Evolutionary conservation across 64 coral and sea anemone species (phyloP).

Genomic region (Stylophora pistillata): DNA sequence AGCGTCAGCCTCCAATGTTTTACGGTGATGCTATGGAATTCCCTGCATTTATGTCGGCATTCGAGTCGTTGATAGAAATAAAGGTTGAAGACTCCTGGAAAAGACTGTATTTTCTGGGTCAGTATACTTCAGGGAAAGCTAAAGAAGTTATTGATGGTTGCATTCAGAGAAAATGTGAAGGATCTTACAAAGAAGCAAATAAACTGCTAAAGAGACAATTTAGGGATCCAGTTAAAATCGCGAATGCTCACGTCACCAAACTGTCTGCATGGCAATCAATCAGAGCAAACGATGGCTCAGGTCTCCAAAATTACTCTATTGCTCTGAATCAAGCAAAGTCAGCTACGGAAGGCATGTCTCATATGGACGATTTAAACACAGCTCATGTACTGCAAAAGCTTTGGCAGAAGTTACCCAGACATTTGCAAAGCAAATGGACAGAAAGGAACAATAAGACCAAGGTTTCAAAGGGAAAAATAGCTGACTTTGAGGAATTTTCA

Average conservation of each 20-base stretch:
- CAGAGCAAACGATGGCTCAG: too few species aligned
- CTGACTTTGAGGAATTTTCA: slow-evolving; percentile 66
- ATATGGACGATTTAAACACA: too few species aligned
- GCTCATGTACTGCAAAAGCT: too few species aligned
- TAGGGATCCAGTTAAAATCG: slow-evolving; percentile 55
- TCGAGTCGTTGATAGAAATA: slow-evolving; percentile 60
- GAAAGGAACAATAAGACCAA: too few species aligned
- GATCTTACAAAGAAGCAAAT: slow-evolving; percentile 56
- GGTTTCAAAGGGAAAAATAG: slow-evolving; percentile 28
- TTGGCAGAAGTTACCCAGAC: too few species aligned
- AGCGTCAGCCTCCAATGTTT: slow-evolving; percentile 39
- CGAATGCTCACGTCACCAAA: slow-evolving; percentile 56
- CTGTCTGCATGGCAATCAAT: too few species aligned
- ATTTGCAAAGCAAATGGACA: too few species aligned
- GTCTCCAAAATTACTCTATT: too few species aligned
- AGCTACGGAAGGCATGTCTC: too few species aligned
- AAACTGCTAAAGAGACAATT: slow-evolving; percentile 46
- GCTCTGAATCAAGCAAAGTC: too few species aligned
- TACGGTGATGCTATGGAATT: slow-evolving; percentile 56
- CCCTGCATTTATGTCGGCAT: slow-evolving; percentile 72
- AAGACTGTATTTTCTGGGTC: slow-evolving; percentile 51
- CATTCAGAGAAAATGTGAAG: slow-evolving; percentile 39
- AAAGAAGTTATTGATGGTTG: slow-evolving; percentile 57
- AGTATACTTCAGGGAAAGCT: slow-evolving; percentile 59
- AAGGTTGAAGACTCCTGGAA: slow-evolving; percentile 54